Percentiles rank a stretch among this genome's conserved stretches.
These are phyloP conservation scores for Acrocephalus scirpaceus DNA, from an alignment of 2,797 vertebrate species.

Conservation along the genomic window DNA sequence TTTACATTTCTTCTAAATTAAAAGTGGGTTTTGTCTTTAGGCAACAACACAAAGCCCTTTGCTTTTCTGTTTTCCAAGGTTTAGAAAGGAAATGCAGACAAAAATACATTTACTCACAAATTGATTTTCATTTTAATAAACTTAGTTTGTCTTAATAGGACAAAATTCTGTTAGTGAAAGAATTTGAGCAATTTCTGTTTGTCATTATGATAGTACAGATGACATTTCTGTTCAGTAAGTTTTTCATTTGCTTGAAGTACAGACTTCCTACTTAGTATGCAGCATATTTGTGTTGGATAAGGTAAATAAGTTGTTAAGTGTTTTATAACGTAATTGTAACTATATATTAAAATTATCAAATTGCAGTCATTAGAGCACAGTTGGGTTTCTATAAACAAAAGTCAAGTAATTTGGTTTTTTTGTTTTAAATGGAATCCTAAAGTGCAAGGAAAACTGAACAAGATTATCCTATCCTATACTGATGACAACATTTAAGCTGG, in stretches of 20 bases:
- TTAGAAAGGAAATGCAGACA: not conserved
- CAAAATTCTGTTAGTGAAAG: not conserved
- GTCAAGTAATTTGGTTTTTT: slow-evolving; percentile 9
- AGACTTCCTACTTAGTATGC: not conserved
- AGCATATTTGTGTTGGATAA: not conserved
- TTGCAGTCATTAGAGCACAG: slow-evolving; percentile 39
- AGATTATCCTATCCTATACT: slow-evolving; percentile 44
- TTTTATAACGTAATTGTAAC: slow-evolving; percentile 26
- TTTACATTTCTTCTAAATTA: not conserved
- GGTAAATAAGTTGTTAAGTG: slow-evolving; percentile 17
- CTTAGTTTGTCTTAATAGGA: not conserved
- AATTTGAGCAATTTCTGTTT: not conserved
- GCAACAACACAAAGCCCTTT: not conserved
- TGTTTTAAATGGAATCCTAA: not conserved
- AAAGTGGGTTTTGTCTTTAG: not conserved
- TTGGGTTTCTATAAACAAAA: slow-evolving; percentile 60
- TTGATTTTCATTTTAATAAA: not conserved
- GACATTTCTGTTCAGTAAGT: not conserved
- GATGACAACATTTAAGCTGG: slow-evolving; percentile 52
- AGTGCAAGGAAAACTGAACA: slow-evolving; percentile 22
- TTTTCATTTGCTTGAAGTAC: not conserved
- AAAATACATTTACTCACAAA: not conserved
- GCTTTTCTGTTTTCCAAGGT: not conserved
- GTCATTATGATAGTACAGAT: not conserved
- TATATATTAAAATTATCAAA: slow-evolving; percentile 52